Evolutionary conservation across 2,113 vertebrate species (phyloP).

Genomic region (Cervus canadensis): DNA sequence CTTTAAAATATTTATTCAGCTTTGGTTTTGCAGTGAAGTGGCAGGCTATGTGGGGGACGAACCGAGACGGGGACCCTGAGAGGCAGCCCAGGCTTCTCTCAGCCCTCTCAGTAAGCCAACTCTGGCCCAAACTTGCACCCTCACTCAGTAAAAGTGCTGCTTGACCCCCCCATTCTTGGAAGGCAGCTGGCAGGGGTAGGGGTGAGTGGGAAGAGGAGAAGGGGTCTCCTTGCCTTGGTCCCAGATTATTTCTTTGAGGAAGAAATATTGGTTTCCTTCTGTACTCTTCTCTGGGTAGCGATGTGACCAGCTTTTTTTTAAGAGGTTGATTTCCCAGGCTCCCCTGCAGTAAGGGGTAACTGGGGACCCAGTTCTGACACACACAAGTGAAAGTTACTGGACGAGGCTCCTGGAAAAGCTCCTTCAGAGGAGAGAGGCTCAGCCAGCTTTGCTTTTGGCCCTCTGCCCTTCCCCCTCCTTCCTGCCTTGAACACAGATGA

Average conservation of each 20-base stretch:
- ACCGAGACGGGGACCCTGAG: accelerated
- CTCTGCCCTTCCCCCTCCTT: neutral
- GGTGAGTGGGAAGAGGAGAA: neutral
- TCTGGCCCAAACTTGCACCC: neutral
- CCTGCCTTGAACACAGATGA: neutral
- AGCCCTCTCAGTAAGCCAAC: neutral
- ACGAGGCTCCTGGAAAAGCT: neutral
- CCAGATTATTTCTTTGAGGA: neutral
- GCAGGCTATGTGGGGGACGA: neutral
- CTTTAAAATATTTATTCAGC: neutral
- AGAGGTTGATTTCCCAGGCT: neutral
- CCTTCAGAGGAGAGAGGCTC: neutral
- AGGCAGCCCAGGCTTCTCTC: neutral
- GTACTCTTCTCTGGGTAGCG: neutral
- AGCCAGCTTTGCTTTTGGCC: neutral
- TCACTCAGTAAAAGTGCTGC: neutral
- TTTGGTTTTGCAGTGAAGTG: neutral
- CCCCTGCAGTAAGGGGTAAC: neutral
- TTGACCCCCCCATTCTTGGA: neutral
- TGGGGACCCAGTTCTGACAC: neutral
- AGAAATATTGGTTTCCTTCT: neutral
- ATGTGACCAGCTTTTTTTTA: neutral
- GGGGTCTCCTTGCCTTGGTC: neutral
- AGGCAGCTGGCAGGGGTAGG: accelerated
- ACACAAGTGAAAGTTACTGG: neutral